phyloP scores from a whole-genome alignment of 2,113 vertebrate species.

The Acanthochromis polyacanthus region DNA sequence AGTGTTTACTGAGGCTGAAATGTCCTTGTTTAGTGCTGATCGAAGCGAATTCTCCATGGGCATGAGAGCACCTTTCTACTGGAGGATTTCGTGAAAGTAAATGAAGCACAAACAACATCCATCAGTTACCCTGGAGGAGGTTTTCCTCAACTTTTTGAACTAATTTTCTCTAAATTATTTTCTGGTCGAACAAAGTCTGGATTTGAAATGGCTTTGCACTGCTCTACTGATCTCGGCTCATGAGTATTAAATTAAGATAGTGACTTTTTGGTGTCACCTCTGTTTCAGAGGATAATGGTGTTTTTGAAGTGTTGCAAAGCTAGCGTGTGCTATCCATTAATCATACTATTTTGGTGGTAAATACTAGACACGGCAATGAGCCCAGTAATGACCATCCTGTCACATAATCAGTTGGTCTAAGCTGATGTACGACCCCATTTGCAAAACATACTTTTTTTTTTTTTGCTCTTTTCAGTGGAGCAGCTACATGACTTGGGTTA shows the following conservation, averaged over 20 bases:
- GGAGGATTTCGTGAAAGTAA: slow-evolving; percentile 49
- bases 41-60: slow-evolving; percentile 58
- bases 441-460: not conserved
- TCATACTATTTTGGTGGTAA: slow-evolving; percentile 20
- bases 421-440: slow-evolving; percentile 9
- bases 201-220: slow-evolving; percentile 23
- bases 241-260: not conserved
- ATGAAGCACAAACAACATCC: slow-evolving; percentile 36
- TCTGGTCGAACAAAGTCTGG: slow-evolving; percentile 4
- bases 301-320: slow-evolving; percentile 9
- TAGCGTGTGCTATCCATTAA: not conserved
- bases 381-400: slow-evolving; percentile 11
- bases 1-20: slow-evolving; percentile 53
- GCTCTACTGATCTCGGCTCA: not conserved
- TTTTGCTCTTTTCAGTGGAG: not conserved
- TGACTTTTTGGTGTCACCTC: slow-evolving; percentile 26
- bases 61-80: slow-evolving; percentile 37
- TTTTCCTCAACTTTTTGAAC: slow-evolving; percentile 26
- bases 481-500: not conserved
- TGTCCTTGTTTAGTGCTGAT: slow-evolving; percentile 43
- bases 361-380: slow-evolving; percentile 1
- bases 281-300: slow-evolving; percentile 37
- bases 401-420: not conserved
- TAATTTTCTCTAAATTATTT: slow-evolving; percentile 26
- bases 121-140: slow-evolving; percentile 31